Percentiles rank a stretch among this genome's conserved stretches.
Conservation (phyloP, 2,113 vertebrate species). For the Galeopterus variegatus region DNA sequence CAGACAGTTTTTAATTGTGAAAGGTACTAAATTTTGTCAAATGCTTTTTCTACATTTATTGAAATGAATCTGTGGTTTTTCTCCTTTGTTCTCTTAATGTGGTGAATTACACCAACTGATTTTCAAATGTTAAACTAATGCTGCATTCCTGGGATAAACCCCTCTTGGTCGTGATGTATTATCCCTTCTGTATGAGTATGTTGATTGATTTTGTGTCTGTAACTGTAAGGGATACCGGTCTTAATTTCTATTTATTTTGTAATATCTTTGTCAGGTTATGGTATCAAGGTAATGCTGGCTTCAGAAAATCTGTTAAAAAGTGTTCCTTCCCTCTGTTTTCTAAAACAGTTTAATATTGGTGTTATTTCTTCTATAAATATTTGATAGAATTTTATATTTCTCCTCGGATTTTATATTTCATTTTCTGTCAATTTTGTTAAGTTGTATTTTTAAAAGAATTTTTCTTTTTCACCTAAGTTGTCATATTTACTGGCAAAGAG, state of each 20-base stretch:
- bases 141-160: background rate
- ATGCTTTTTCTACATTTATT: conserved; percentile 30
- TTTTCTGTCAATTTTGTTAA: background rate
- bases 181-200: background rate
- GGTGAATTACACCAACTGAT: background rate
- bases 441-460: conserved; percentile 15
- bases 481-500: background rate
- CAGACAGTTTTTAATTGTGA: background rate
- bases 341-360: conserved; percentile 15
- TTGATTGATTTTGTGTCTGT: conserved; percentile 20
- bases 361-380: conserved; percentile 35
- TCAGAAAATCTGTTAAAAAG: background rate
- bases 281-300: background rate
- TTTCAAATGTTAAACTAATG: conserved; percentile 38
- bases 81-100: background rate
- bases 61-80: background rate
- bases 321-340: conserved; percentile 25
- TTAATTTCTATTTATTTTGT: conserved; percentile 48
- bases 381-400: background rate
- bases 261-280: conserved; percentile 15
- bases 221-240: background rate
- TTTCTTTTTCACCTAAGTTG: conserved; percentile 10
- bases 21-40: conserved; percentile 26
- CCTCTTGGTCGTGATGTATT: background rate
- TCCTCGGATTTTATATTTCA: conserved; percentile 24